Evolutionary conservation across 2,888 invertebrate species (phyloP), one percentile per base, ranked within the genome.

Genomic region (Platycheirus rosarum): DNA sequence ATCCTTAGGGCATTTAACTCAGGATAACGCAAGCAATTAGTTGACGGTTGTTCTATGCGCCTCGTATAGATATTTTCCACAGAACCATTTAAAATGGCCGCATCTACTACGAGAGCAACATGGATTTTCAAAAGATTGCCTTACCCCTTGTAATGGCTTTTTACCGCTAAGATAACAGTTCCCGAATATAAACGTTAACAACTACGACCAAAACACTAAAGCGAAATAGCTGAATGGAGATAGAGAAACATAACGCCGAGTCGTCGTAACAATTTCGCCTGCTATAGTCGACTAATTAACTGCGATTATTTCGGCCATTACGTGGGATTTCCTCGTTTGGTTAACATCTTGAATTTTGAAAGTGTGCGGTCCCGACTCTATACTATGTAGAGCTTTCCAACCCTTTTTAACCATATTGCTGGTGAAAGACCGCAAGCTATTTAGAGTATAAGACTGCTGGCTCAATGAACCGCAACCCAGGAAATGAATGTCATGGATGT

Each of bases 231-330:
- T 53, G 44, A 77, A 74, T 70, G 53, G 53, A 66, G 42, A 49
- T 60, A 65, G 23, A 48, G 40, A 29, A 14, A 29, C 18, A 20
- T 40, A 23, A 29, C 37, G 48, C 37, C n/a, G n/a, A n/a, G n/a
- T n/a, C n/a, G 60, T 40, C 51, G 66, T 65, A 79, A 53, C 66
- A 80, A 76, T 66, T 55, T 55, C 57, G 13, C 42, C 68, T 42
- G 26, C 84, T 65, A 82, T 84, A 88, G 89, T 87, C 89, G 90
- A 89, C 89, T 89, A 89, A 89, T 89, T 89, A 89, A 89, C 89
- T 89, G 87, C 89, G 89, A 90, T 89, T 89, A 89, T 89, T 89
- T 90, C 89, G 89, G 89, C 89, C 89, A 89, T 89, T 89, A 89
- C 89, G 90, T 89, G 89, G 89, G 89, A 89, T 90, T 89, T 89